Evolutionary conservation across 2,797 vertebrate genomes (phyloP).

Genomic region (Pagetopsis macropterus): DNA sequence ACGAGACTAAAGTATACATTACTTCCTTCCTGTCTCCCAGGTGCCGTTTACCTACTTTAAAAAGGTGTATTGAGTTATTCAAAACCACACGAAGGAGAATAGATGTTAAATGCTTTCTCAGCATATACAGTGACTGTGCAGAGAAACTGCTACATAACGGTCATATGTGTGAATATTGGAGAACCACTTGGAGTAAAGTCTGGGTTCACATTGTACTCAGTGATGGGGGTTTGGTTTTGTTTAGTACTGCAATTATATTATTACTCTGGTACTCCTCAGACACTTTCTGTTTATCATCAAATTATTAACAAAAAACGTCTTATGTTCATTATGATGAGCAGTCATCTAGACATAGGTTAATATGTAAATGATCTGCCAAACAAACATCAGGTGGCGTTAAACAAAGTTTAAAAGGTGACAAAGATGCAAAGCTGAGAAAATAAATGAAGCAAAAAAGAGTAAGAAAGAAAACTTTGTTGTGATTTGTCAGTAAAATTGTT

Average conservation of each 20-base stretch:
- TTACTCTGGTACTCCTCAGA: neutral
- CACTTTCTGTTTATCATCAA: neutral
- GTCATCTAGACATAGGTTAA: neutral
- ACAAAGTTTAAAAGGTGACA: no score
- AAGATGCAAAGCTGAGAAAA: no score
- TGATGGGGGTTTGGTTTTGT: neutral
- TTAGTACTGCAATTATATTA: neutral
- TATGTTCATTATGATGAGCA: neutral
- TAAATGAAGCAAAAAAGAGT: no score
- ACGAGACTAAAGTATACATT: constrained; percentile 48
- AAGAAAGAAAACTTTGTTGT: neutral
- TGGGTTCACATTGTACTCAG: no score
- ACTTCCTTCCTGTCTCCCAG: constrained; percentile 21
- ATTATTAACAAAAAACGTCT: neutral
- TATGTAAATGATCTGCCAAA: neutral
- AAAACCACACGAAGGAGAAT: constrained; percentile 25
- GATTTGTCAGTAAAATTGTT: neutral
- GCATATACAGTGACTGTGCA: constrained; percentile 42
- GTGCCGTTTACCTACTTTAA: constrained; percentile 22
- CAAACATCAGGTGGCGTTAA: neutral
- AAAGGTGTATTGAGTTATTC: constrained; percentile 39
- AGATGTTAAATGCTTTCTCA: neutral
- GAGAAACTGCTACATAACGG: constrained; percentile 12
- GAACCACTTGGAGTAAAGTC: constrained; percentile 2
- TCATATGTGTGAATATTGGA: neutral